Percentiles rank a stretch among this genome's conserved stretches.
Evolutionary conservation across 64 coral and sea anemone genomes (phyloP).

Genomic region (Montipora efflorescens): DNA sequence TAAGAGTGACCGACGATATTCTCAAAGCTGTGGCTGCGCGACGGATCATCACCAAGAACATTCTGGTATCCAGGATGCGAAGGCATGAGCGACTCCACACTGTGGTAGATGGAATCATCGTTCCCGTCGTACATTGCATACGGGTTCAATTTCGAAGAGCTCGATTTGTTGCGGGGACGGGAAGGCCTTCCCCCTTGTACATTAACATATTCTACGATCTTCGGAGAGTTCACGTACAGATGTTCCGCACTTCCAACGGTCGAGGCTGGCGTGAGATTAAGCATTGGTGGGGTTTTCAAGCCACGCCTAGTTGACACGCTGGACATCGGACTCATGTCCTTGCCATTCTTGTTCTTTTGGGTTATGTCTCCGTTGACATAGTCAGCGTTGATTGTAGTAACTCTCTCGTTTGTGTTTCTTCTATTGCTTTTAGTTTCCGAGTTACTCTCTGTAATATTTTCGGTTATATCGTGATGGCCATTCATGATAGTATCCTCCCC

Average conservation of each 20-base stretch:
- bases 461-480: not conserved
- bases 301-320: conserved; percentile 48
- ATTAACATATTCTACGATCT: conserved; percentile 63
- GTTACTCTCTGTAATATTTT: not conserved
- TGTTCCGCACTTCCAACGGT: conserved; percentile 24
- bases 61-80: conserved; percentile 71
- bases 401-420: not conserved
- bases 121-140: conserved; percentile 78
- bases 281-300: conserved; percentile 52
- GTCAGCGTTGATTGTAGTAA: not conserved
- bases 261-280: conserved; percentile 10
- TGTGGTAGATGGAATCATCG: conserved; percentile 82
- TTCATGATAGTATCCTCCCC: not conserved
- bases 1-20: conserved; percentile 72
- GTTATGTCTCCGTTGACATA: conserved; percentile 43
- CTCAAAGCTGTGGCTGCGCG: conserved; percentile 71
- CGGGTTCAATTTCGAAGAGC: conserved; percentile 40
- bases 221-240: conserved; percentile 71
- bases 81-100: conserved; percentile 73
- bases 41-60: conserved; percentile 29
- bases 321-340: not conserved
- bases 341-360: not conserved
- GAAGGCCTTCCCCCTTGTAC: conserved; percentile 21
- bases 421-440: not conserved
- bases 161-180: conserved; percentile 33